phyloP scores from a whole-genome alignment of 2,888 invertebrate genomes.

The Galerucella pusilla region DNA sequence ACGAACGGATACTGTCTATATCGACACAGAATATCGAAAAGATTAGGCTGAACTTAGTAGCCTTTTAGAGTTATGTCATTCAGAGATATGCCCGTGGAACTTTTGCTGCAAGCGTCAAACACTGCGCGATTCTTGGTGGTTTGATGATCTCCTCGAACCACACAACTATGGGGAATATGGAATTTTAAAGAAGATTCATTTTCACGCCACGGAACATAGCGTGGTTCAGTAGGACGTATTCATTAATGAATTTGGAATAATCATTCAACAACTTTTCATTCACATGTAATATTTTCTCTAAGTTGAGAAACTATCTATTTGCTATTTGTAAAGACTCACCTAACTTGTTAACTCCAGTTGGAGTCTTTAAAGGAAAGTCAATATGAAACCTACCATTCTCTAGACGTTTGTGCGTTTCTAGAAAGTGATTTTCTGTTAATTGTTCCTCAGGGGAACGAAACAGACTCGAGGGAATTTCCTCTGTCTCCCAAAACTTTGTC shows the following conservation, averaged over 20 bases:
- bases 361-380: neutral
- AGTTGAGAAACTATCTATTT: neutral
- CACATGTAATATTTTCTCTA: neutral
- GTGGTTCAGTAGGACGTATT: conserved; percentile 5
- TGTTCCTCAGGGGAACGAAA: conserved; percentile 8
- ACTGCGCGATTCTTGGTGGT: neutral
- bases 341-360: neutral
- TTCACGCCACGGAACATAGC: neutral
- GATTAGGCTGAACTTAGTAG: neutral
- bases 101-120: neutral
- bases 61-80: conserved; percentile 2
- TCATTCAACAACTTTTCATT: neutral
- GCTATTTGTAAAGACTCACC: conserved; percentile 8
- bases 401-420: conserved; percentile 7
- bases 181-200: neutral
- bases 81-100: neutral
- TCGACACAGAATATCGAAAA: neutral
- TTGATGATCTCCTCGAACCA: conserved; percentile 5
- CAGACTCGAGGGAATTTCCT: neutral
- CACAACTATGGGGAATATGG: conserved; percentile 7
- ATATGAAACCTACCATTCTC: conserved; percentile 1
- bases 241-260: conserved; percentile 4
- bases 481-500: conserved; percentile 7
- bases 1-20: neutral
- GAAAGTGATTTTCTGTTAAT: conserved; percentile 7